phyloP scores from a whole-genome alignment of 2,888 invertebrate genomes.

The Agrotis puta region DNA sequence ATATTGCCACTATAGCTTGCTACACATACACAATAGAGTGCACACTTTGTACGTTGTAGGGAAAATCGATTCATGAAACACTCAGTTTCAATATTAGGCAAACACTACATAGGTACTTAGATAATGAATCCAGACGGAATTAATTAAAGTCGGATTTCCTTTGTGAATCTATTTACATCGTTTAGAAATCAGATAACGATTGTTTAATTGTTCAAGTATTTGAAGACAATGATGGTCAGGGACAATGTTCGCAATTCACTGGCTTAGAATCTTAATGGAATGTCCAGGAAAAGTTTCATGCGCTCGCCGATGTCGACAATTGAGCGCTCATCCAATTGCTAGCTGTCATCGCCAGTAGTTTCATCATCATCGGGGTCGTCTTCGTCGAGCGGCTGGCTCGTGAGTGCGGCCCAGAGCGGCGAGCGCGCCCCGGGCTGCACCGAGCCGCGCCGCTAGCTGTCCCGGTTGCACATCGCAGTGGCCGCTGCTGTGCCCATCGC shows the following conservation, averaged over 20 bases:
- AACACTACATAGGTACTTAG: conserved; percentile 1
- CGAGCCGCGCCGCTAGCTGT: conserved; percentile 91
- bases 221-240: neutral
- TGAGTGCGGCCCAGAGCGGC: conserved; percentile 95
- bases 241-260: conserved; percentile 28
- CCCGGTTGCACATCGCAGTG: conserved; percentile 84
- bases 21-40: conserved; percentile 29
- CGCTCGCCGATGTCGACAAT: conserved; percentile 90
- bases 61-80: conserved; percentile 49
- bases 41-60: conserved; percentile 26
- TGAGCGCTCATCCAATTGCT: conserved; percentile 90
- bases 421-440: conserved; percentile 90
- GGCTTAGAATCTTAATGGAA: conserved; percentile 90
- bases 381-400: conserved; percentile 92
- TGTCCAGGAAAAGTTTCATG: conserved; percentile 91
- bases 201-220: conserved; percentile 23
- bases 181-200: conserved; percentile 45
- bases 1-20: conserved; percentile 35
- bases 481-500: conserved; percentile 85
- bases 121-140: conserved; percentile 32
- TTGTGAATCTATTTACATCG: conserved; percentile 36
- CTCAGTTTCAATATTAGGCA: conserved; percentile 31
- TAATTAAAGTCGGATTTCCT: conserved; percentile 38
- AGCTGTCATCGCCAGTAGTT: conserved; percentile 85
- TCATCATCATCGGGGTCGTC: conserved; percentile 79